Base-by-base conservation (phyloP, 1,140 invertebrate genomes). In the Lineus longissimus region DNA sequence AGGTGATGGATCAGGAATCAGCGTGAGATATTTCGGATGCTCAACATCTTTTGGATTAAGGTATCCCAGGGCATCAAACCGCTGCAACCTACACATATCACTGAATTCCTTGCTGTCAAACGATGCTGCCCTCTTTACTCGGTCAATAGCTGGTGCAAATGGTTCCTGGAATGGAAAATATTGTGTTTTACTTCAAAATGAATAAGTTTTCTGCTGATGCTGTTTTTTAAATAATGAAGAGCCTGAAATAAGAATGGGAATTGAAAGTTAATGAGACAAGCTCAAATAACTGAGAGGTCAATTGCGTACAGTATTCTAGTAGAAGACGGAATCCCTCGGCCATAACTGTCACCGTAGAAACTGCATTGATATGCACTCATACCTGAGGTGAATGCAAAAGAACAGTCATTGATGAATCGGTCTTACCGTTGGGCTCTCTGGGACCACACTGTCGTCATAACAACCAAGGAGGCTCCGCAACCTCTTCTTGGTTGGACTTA, bases 11-110 rank as follows among this genome's bases (percentile, higher is more conserved):
- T 51, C 47, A 23, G 47, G 74, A 30, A 87, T 76, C 41, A 87
- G 69, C 68, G 87, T 85, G 6, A 87, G 69, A 71, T 87, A 87
- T 65, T 87, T 86, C 0, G 85, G 85, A 17, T 73, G 41, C 59
- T 77, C 75, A 2, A 19, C 31, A n/a, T 33, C 17, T 23, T 40
- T 56, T 4, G 67, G 45, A 45, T 27, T 51, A 19, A 51, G 25
- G n/a, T 51, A 51, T 27, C 19, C 62, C 23, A 47, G 29, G 4
- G 40, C 36, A 56, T 43, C 62, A 1, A 60, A 47, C 23, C 30
- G 41, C 17, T 59, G 58, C n/a, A 27, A 9, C n/a, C 11, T 29
- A 17, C 15, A 27, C 29, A 43, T 29, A 54, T 23, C 25, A 64
- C 27, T 55, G 13, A 45, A 36, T 30, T 56, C 40, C 47, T 43